These are phyloP conservation scores for Conus ventricosus DNA, from an alignment of 1,140 invertebrate species.

Conservation along the genomic window DNA sequence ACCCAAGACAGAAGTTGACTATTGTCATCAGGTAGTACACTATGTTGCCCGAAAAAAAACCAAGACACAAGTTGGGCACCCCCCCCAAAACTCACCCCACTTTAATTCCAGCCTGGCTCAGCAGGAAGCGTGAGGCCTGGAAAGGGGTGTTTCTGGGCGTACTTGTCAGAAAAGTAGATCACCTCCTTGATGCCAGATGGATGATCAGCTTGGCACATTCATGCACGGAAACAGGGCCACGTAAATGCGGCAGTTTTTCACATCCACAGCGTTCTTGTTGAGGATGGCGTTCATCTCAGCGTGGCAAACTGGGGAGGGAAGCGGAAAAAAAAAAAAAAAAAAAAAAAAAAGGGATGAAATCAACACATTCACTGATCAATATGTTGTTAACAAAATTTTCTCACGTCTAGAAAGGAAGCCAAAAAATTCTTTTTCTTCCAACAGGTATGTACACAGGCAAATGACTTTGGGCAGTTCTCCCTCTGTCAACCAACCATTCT, in stretches of 20 bases:
- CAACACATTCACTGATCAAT: too few species aligned
- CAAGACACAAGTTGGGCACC: background rate
- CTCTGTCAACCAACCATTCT: too few species aligned
- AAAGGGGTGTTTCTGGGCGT: constrained; percentile 82
- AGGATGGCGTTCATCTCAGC: constrained; percentile 97
- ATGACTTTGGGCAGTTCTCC: too few species aligned
- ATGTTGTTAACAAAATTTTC: too few species aligned
- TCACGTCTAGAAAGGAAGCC: too few species aligned
- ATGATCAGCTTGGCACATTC: constrained; percentile 98
- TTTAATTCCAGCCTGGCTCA: constrained; percentile 84
- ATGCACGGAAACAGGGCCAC: constrained; percentile 93
- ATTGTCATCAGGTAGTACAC: too few species aligned
- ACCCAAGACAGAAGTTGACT: too few species aligned
- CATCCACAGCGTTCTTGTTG: constrained; percentile 88
- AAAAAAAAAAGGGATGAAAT: background rate
- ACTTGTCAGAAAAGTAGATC: constrained; percentile 88
- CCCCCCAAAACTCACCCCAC: constrained; percentile 73
- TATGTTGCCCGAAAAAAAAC: too few species aligned
- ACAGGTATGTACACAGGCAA: too few species aligned
- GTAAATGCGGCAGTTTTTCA: constrained; percentile 89
- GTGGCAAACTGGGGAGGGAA: constrained; percentile 77
- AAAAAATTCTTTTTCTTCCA: too few species aligned
- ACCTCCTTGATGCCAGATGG: constrained; percentile 77
- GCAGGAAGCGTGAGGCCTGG: constrained; percentile 85
- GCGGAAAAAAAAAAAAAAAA: background rate